These are phyloP conservation scores for Nomada ferruginata DNA, from an alignment of 2,888 invertebrate species.

Conservation along the genomic window DNA sequence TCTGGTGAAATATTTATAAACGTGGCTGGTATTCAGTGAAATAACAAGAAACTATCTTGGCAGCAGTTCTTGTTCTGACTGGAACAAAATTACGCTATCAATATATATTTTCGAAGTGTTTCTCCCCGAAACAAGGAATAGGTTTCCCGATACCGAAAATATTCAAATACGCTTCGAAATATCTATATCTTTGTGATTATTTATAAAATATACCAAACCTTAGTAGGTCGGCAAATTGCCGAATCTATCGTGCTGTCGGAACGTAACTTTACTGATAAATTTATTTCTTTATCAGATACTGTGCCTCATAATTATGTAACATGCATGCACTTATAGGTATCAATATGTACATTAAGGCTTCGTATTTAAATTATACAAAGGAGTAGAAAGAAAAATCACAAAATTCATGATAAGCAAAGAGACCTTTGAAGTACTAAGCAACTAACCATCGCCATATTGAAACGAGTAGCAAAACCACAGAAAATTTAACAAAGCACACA, in stretches of 20 bases:
- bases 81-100: slow-evolving; percentile 38
- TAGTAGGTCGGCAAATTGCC: slow-evolving; percentile 53
- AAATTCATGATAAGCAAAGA: slow-evolving; percentile 66
- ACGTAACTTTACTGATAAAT: slow-evolving; percentile 33
- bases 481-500: slow-evolving; percentile 40
- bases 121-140: no score
- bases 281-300: slow-evolving; percentile 27
- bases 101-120: background rate
- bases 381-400: slow-evolving; percentile 41
- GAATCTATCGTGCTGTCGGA: slow-evolving; percentile 58
- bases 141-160: background rate
- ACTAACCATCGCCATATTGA: slow-evolving; percentile 75
- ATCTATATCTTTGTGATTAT: slow-evolving; percentile 9
- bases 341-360: slow-evolving; percentile 38
- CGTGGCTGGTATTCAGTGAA: slow-evolving; percentile 32
- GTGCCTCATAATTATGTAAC: slow-evolving; percentile 32
- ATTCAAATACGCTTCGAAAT: background rate
- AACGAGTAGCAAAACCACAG: slow-evolving; percentile 59
- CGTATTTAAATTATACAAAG: slow-evolving; percentile 36
- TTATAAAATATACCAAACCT: slow-evolving; percentile 51
- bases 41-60: slow-evolving; percentile 54
- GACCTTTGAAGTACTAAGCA: slow-evolving; percentile 62
- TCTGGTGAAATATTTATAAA: slow-evolving; percentile 50
- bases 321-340: slow-evolving; percentile 26
- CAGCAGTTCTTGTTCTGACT: slow-evolving; percentile 43